Conservation (phyloP, 30 jellyfish, hydroid and myxozoan genomes). For the Sanderia malayensis region DNA sequence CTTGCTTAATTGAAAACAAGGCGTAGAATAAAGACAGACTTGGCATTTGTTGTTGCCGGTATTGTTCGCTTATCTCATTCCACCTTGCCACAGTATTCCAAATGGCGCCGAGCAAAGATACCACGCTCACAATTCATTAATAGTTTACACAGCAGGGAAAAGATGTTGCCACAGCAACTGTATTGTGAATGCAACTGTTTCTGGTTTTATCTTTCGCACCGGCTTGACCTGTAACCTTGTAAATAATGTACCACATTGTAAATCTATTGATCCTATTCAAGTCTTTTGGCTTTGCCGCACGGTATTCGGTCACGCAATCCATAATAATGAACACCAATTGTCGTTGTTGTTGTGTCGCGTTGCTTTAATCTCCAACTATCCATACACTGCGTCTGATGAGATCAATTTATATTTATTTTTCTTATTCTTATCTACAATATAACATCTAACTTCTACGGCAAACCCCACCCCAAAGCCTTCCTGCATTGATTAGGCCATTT, state of each 20-base stretch:
- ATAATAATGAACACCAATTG: no score
- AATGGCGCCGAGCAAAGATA: neutral
- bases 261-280: slow-evolving; percentile 26
- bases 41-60: neutral
- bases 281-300: slow-evolving; percentile 49
- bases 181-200: slow-evolving; percentile 50
- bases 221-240: slow-evolving; percentile 55
- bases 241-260: slow-evolving; percentile 33
- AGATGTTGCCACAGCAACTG: slow-evolving; percentile 4
- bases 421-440: no score
- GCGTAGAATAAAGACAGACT: neutral
- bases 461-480: neutral
- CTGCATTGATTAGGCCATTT: neutral
- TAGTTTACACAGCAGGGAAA: slow-evolving; percentile 3
- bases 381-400: neutral
- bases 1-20: neutral
- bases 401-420: no score
- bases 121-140: neutral
- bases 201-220: slow-evolving; percentile 56
- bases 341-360: no score
- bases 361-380: slow-evolving; percentile 7
- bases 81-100: slow-evolving; percentile 3
- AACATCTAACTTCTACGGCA: neutral
- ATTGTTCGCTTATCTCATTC: neutral
- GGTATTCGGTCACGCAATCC: slow-evolving; percentile 55